Evolutionary conservation across 2,888 invertebrate species (phyloP), one percentile per base, ranked within the genome.

Genomic region (Noctua janthina): DNA sequence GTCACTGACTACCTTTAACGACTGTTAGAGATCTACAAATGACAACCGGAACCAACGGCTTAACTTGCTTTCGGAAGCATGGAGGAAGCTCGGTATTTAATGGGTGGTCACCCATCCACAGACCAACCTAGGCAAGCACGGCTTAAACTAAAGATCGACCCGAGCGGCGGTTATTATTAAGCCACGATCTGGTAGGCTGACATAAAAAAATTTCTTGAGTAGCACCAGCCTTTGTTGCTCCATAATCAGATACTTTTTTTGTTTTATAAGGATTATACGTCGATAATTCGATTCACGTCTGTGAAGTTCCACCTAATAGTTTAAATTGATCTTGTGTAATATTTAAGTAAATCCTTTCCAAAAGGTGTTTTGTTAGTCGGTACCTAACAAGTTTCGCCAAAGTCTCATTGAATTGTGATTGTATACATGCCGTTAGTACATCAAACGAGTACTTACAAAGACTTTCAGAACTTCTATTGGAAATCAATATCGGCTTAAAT

Each of bases 401-500:
- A 68, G 39, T 56, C 54, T 46, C 43, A 56, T 69, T 64, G 39
- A 66, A 71, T 75, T 71, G 39, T 56, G 29, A 66, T 70, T 75
- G n/a, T 70, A 62, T 54, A n/a, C 35, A 54, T 8, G 20, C 10
- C 62, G n/a, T 11, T 59, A 46, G 49, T 51, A 76, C 59, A 46
- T 70, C 39, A 83, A 54, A 80, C 68, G 35, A 81, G 35, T n/a
- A 72, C 71, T 64, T 62, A 62, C 49, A 74, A 51, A 62, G 43
- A 72, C 82, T 66, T 59, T 23, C 51, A 81, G 17, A 72, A 73
- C 23, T 85, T 54, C n/a, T 76, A 83, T 69, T 81, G 64, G 76
- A 81, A 86, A 85, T 83, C 71, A 72, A 83, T 74, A 78, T 46
- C n/a, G 29, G n/a, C 35, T 85, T 74, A 46, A 85, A 74, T 80